A percentile compares a stretch with the other conserved stretches of the same genome.
These are phyloP conservation scores for Ganaspis sp. DNA, from an alignment of 1,140 invertebrate species.

Conservation along the genomic window DNA sequence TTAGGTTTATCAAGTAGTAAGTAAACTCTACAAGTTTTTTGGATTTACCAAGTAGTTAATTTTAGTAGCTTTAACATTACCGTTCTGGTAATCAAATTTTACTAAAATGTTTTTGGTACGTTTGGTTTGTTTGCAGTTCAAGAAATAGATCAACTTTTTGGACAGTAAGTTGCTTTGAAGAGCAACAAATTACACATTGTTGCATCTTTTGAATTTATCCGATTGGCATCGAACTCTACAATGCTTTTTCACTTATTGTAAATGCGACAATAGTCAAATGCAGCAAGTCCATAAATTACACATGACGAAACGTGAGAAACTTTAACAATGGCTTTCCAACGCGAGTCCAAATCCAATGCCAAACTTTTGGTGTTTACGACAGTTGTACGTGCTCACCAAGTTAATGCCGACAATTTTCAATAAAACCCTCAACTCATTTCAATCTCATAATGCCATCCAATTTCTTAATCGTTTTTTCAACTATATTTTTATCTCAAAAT, in stretches of 20 bases:
- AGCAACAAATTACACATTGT: not conserved
- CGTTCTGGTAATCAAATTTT: no score
- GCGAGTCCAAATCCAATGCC: not conserved
- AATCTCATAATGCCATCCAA: not conserved
- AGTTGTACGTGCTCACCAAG: not conserved
- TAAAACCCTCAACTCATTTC: not conserved
- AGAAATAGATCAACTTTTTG: not conserved
- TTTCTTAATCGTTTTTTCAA: not conserved
- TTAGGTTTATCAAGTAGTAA: no score
- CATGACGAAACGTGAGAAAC: conserved; percentile 13
- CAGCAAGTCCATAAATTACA: conserved; percentile 15
- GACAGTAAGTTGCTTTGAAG: not conserved
- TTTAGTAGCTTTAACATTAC: no score
- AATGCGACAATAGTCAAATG: conserved; percentile 1
- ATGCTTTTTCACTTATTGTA: conserved; percentile 20
- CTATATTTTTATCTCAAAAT: no score
- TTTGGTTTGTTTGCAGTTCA: no score
- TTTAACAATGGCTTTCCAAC: conserved; percentile 14
- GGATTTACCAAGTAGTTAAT: no score
- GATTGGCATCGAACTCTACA: not conserved
- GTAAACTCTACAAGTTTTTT: no score
- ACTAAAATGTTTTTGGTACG: no score
- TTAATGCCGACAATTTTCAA: not conserved
- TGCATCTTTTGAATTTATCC: not conserved
- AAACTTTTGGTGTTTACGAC: conserved; percentile 7